Conservation (phyloP, 2,113 vertebrate species). For the Tenebrosternarchus preto region DNA sequence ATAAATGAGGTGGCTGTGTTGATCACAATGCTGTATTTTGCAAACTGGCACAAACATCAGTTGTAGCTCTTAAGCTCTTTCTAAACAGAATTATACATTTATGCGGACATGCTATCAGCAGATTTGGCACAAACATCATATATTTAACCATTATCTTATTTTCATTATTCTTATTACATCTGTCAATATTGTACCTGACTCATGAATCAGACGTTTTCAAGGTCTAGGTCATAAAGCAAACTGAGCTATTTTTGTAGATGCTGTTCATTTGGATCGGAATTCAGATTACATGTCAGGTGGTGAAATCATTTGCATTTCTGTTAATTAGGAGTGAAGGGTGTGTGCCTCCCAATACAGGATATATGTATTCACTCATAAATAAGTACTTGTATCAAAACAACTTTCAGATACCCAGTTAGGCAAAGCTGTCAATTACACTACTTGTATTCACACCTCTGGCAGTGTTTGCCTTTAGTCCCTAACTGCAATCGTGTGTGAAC, state of each 20-base stretch:
- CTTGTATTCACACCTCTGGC: neutral
- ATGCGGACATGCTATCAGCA: neutral
- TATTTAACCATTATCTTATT: neutral
- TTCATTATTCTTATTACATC: neutral
- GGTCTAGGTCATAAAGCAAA: neutral
- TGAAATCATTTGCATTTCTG: neutral
- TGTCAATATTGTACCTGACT: slow-evolving; percentile 9
- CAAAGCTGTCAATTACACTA: neutral
- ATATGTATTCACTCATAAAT: neutral
- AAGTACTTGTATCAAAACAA: neutral
- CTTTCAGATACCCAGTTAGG: neutral
- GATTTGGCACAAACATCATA: neutral
- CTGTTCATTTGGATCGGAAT: neutral
- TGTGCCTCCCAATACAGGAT: neutral
- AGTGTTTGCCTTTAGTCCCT: neutral
- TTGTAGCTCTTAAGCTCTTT: too few species aligned
- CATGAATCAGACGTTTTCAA: neutral
- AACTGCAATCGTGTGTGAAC: neutral
- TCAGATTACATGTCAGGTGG: neutral
- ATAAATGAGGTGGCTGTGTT: too few species aligned
- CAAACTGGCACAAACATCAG: too few species aligned
- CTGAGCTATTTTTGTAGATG: slow-evolving; percentile 1
- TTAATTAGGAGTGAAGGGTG: neutral
- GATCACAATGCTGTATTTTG: too few species aligned
- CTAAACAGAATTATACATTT: slow-evolving; percentile 11